phyloP scores from a whole-genome alignment of 2,113 vertebrate genomes.

The Morone chrysops region DNA sequence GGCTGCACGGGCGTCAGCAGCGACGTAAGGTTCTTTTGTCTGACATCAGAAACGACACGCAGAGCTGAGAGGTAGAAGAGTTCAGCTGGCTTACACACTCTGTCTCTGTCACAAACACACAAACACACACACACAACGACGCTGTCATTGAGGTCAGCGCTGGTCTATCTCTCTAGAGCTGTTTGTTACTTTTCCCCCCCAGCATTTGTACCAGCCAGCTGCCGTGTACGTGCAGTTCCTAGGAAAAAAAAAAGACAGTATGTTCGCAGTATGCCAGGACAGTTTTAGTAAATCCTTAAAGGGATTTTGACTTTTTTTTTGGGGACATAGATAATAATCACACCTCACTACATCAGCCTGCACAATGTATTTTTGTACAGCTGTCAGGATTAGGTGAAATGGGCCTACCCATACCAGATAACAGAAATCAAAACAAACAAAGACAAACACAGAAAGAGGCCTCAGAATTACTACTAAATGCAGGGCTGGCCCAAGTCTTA shows the following conservation, averaged over 20 bases:
- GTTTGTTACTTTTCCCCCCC: constrained; percentile 26
- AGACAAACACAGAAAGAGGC: neutral
- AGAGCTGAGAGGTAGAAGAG: constrained; percentile 29
- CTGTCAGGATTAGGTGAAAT: neutral
- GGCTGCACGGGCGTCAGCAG: constrained; percentile 45
- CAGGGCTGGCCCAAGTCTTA: neutral
- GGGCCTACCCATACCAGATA: neutral
- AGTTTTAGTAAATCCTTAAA: neutral
- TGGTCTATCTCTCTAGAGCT: constrained; percentile 16
- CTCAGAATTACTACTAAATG: no score
- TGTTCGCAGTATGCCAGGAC: neutral
- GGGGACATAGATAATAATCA: neutral
- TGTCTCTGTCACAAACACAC: neutral
- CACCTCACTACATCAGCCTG: neutral
- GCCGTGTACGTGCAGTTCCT: constrained; percentile 27
- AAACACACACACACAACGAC: constrained; percentile 16
- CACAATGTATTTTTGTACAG: constrained; percentile 1
- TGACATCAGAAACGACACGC: constrained; percentile 51
- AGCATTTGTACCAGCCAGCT: constrained; percentile 41
- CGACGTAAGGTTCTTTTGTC: constrained; percentile 36
- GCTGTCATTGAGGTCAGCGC: constrained; percentile 34
- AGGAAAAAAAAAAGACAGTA: constrained; percentile 4
- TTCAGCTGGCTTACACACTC: constrained; percentile 11
- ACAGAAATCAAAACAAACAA: neutral
- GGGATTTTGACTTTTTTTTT: constrained; percentile 4